A percentile compares a stretch with the other conserved stretches of the same genome.
Evolutionary conservation across 2,888 invertebrate genomes (phyloP).

Genomic region (Bhutanitis thaidina): DNA sequence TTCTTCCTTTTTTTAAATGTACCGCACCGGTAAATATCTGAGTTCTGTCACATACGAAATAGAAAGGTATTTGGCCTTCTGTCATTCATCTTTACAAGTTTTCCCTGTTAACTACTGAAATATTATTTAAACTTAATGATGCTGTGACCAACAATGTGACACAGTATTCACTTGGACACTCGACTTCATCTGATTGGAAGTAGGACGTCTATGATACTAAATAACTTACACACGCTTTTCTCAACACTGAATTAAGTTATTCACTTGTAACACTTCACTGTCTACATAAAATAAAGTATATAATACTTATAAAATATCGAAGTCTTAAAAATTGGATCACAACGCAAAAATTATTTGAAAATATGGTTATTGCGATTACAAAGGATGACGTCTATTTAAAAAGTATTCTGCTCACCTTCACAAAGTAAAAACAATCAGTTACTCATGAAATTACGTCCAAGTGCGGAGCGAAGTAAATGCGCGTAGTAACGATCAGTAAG

Average conservation of each 20-base stretch:
- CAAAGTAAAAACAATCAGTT: constrained; percentile 48
- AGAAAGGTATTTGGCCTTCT: neutral
- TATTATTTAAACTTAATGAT: neutral
- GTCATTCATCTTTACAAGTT: too few species aligned
- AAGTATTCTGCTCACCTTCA: constrained; percentile 44
- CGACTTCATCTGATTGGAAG: constrained; percentile 61
- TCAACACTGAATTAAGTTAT: constrained; percentile 31
- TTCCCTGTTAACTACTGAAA: too few species aligned
- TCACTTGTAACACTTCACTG: constrained; percentile 20
- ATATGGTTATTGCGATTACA: neutral
- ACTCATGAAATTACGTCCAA: constrained; percentile 63
- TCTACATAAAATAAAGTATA: constrained; percentile 11
- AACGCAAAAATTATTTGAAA: neutral
- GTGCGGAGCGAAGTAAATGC: constrained; percentile 41
- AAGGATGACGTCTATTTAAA: constrained; percentile 27
- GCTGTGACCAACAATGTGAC: constrained; percentile 43
- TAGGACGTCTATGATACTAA: constrained; percentile 63
- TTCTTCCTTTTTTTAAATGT: too few species aligned
- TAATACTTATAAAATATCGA: too few species aligned
- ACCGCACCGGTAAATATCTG: too few species aligned
- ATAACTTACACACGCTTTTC: constrained; percentile 55
- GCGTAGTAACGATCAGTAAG: constrained; percentile 44
- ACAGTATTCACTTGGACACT: constrained; percentile 56
- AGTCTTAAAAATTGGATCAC: neutral
- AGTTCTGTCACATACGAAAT: too few species aligned